Percentiles rank a stretch among this genome's conserved stretches.
These are phyloP conservation scores for Keiferia lycopersicella DNA, from an alignment of 2,888 invertebrate genomes.

Conservation along the genomic window DNA sequence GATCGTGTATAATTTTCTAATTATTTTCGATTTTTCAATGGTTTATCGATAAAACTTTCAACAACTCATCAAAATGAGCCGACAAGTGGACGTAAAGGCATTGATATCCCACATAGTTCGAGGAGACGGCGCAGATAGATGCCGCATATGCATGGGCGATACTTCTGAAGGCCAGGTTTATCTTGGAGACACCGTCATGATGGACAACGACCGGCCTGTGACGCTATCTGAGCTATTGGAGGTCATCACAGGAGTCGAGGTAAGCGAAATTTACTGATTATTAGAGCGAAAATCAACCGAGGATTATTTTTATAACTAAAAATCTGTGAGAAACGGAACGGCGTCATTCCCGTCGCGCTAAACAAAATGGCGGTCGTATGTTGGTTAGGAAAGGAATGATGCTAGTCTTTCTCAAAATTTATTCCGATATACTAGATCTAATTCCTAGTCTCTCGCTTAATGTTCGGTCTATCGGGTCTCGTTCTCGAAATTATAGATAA, in stretches of 20 bases:
- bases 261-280: slow-evolving; percentile 37
- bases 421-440: neutral
- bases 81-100: slow-evolving; percentile 70
- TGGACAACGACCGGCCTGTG: slow-evolving; percentile 68
- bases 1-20: neutral
- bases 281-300: slow-evolving; percentile 38
- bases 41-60: neutral
- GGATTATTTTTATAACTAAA: slow-evolving; percentile 28
- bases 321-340: slow-evolving; percentile 75
- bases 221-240: slow-evolving; percentile 68
- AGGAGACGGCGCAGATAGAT: slow-evolving; percentile 70
- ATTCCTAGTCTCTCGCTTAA: neutral
- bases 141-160: slow-evolving; percentile 75
- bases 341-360: slow-evolving; percentile 53
- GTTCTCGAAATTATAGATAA: too few relatives aligned
- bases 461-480: neutral
- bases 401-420: neutral
- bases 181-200: slow-evolving; percentile 71
- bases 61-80: slow-evolving; percentile 51
- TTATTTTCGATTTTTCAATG: neutral
- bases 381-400: neutral
- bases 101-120: slow-evolving; percentile 72
- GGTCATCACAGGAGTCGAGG: slow-evolving; percentile 71
- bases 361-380: slow-evolving; percentile 57
- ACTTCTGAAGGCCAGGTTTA: slow-evolving; percentile 72